Evolutionary conservation across 37 sponge, comb jelly and placozoan species (phyloP).

Genomic region (Spongilla lacustris): DNA sequence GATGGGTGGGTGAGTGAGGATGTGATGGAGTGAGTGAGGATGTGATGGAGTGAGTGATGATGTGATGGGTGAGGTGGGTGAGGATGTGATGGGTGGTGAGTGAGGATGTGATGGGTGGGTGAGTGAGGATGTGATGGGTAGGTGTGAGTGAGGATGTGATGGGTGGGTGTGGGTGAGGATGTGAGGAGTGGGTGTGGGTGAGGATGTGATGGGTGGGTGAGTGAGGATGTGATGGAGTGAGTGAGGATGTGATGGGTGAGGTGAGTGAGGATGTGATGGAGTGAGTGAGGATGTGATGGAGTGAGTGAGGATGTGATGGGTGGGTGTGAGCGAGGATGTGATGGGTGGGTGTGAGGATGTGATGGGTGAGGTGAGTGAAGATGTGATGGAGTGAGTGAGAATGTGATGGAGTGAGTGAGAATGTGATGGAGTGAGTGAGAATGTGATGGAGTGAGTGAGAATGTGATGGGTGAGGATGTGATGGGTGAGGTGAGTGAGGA

Average conservation of each 20-base stretch:
- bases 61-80: neutral
- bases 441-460: too few relatives aligned
- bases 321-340: neutral
- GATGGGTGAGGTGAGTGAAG: too few relatives aligned
- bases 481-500: neutral
- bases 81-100: too few relatives aligned
- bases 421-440: neutral
- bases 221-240: neutral
- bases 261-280: neutral
- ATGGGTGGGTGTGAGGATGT: neutral
- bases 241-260: neutral
- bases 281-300: too few relatives aligned
- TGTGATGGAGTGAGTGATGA: neutral
- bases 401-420: neutral
- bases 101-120: slow-evolving; percentile 39
- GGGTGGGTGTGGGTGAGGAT: neutral
- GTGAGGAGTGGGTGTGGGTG: too few relatives aligned
- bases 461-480: too few relatives aligned
- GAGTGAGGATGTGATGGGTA: neutral
- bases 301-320: too few relatives aligned
- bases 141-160: neutral
- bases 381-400: too few relatives aligned
- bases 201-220: too few relatives aligned
- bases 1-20: too few relatives aligned
- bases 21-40: too few relatives aligned